Evolutionary conservation across 2,888 invertebrate genomes (phyloP).

Genomic region (Apodemia hepburni): DNA sequence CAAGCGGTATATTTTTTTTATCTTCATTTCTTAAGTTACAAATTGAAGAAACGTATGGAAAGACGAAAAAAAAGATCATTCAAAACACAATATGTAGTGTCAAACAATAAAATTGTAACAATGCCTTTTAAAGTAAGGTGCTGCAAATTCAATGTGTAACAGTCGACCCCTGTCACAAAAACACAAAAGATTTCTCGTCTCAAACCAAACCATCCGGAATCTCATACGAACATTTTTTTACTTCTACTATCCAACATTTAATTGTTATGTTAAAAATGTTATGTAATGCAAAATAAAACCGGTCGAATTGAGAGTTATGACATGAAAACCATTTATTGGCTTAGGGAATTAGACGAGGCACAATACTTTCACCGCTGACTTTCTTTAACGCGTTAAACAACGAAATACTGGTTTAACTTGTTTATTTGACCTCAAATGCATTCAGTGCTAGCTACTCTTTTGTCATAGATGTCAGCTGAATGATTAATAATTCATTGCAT

Average conservation of each 20-base stretch:
- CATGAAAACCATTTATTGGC: slow-evolving; percentile 67
- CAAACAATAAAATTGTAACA: slow-evolving; percentile 40
- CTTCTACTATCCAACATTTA: slow-evolving; percentile 48
- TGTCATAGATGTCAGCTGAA: slow-evolving; percentile 45
- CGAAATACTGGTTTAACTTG: slow-evolving; percentile 54
- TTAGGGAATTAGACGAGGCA: slow-evolving; percentile 58
- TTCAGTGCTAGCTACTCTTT: slow-evolving; percentile 52
- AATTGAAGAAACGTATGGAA: background rate
- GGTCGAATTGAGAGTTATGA: slow-evolving; percentile 61
- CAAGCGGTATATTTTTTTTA: background rate
- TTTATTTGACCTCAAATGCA: slow-evolving; percentile 57
- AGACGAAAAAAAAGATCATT: background rate
- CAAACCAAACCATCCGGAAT: slow-evolving; percentile 44
- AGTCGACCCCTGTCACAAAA: slow-evolving; percentile 45
- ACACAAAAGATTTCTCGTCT: slow-evolving; percentile 42
- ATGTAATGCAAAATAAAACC: slow-evolving; percentile 43
- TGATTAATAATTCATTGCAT: slow-evolving; percentile 34
- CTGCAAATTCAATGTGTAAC: slow-evolving; percentile 47
- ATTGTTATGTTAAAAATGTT: slow-evolving; percentile 45
- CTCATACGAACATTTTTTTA: slow-evolving; percentile 50
- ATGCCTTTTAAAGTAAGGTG: slow-evolving; percentile 45
- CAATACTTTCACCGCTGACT: slow-evolving; percentile 70
- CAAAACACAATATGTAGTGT: slow-evolving; percentile 18
- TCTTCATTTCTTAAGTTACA: background rate
- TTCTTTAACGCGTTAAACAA: slow-evolving; percentile 51